Percentiles rank a stretch among this genome's conserved stretches.
phyloP scores from a whole-genome alignment of 2,888 invertebrate genomes.

The Bombyx huttoni region DNA sequence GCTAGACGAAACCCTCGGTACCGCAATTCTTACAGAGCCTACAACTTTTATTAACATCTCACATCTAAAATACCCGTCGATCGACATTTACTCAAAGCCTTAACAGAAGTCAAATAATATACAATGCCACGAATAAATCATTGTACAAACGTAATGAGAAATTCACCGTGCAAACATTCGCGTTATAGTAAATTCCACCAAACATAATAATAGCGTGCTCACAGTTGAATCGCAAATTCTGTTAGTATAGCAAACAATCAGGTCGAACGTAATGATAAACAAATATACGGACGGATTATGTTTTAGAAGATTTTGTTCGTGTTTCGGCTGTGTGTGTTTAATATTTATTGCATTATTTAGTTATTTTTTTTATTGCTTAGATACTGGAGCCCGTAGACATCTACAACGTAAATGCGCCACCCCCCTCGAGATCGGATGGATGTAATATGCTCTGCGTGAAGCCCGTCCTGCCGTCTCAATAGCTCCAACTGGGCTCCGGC shows the following conservation, averaged over 20 bases:
- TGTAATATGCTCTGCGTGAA: too few relatives aligned
- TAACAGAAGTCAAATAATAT: background rate
- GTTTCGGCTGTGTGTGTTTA: background rate
- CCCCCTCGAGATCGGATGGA: too few relatives aligned
- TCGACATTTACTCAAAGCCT: background rate
- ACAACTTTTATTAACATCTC: too few relatives aligned
- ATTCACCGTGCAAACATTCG: background rate
- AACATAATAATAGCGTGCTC: background rate
- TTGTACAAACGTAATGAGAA: background rate
- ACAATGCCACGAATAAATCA: background rate
- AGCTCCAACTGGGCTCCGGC: too few relatives aligned
- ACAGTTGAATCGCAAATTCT: background rate
- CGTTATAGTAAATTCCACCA: background rate
- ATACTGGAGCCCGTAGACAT: too few relatives aligned
- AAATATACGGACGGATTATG: background rate
- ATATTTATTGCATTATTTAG: too few relatives aligned
- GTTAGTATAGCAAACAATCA: background rate
- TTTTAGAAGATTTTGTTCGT: background rate
- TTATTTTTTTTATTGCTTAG: too few relatives aligned
- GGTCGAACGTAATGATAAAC: background rate
- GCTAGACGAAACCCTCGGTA: too few relatives aligned
- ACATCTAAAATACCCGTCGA: background rate
- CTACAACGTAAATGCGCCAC: too few relatives aligned
- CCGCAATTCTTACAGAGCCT: too few relatives aligned
- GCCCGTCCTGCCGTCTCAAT: too few relatives aligned